Evolutionary conservation across 2,888 invertebrate genomes (phyloP).

Genomic region (Halictus quadricinctus): DNA sequence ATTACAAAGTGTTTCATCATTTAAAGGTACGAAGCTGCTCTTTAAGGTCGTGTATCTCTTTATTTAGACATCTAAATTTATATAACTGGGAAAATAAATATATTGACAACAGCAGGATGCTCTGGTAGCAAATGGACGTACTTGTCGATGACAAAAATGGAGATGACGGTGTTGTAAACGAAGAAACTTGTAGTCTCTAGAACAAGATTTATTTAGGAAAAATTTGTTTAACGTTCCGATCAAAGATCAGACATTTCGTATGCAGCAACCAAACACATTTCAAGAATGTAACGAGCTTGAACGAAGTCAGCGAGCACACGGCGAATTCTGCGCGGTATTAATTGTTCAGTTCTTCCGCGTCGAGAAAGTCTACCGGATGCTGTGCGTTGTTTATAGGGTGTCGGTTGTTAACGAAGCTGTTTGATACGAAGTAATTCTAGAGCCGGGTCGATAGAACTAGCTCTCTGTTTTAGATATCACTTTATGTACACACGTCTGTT

Average conservation of each 20-base stretch:
- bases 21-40: no score
- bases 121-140: no score
- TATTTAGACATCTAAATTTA: no score
- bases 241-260: background rate
- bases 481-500: conserved; percentile 60
- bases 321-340: background rate
- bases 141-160: no score
- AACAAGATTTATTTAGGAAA: no score
- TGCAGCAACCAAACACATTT: background rate
- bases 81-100: no score
- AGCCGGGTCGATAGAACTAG: conserved; percentile 28
- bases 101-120: no score
- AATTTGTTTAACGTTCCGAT: no score
- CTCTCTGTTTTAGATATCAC: conserved; percentile 45
- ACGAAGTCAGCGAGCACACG: background rate
- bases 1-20: no score
- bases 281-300: background rate
- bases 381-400: conserved; percentile 26
- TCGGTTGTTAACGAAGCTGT: conserved; percentile 30
- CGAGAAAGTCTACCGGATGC: background rate
- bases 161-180: background rate
- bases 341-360: conserved; percentile 26
- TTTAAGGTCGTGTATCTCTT: no score
- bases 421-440: conserved; percentile 39
- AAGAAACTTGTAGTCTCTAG: background rate